phyloP scores from a whole-genome alignment of 2,797 vertebrate species.

The Enteromius mattozi region DNA sequence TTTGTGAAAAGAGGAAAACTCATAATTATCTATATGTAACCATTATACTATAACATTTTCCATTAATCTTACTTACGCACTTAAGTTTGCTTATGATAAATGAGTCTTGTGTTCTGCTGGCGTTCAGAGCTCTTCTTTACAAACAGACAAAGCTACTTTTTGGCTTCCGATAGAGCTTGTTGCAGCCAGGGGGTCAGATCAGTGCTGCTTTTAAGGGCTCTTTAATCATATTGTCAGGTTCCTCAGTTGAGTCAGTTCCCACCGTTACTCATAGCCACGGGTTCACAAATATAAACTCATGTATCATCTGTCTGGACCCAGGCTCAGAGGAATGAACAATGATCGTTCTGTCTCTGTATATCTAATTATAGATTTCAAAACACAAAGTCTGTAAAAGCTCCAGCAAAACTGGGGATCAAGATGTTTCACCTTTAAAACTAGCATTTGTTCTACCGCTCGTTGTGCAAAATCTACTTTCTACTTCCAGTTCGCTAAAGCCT shows the following conservation, averaged over 20 bases:
- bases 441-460: not conserved
- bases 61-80: not conserved
- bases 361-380: constrained; percentile 30
- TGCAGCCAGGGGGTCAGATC: constrained; percentile 20
- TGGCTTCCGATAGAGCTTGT: constrained; percentile 12
- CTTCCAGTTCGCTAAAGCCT: not conserved
- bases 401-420: not conserved
- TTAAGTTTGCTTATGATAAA: not conserved
- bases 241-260: constrained; percentile 32
- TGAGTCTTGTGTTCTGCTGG: not conserved
- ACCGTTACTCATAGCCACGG: constrained; percentile 8
- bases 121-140: not conserved
- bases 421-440: constrained; percentile 19
- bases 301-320: constrained; percentile 26
- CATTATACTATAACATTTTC: not conserved
- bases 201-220: constrained; percentile 24
- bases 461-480: not conserved
- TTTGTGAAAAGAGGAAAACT: not conserved
- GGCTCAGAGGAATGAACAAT: constrained; percentile 17
- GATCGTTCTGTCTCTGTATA: not conserved
- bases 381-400: constrained; percentile 18
- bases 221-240: constrained; percentile 46
- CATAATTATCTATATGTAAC: not conserved
- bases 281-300: constrained; percentile 45
- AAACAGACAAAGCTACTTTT: constrained; percentile 33